Evolutionary conservation across 2,113 vertebrate species (phyloP), one percentile per base, ranked within the genome.

Genomic region (Loxodonta africana): DNA sequence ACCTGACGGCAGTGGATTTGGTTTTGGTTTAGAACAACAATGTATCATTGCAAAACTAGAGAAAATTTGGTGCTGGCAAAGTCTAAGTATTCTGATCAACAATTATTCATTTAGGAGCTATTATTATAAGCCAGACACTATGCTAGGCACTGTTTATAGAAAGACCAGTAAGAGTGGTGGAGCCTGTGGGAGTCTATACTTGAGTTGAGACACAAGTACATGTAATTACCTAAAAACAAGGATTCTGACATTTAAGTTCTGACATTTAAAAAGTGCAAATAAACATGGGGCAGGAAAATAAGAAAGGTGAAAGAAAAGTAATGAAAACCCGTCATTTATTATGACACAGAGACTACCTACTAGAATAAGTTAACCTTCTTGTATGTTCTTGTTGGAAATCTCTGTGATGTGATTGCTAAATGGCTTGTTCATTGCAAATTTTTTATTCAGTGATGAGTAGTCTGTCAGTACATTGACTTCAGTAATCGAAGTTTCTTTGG

Each of bases 11-110:
- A 53, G 51, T 53, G 51, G 51, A 53, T 53, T 53, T 53, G 51
- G 51, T 53, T 53, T 53, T 53, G 51, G 51, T 53, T 53, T 53
- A 12, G 12, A 53, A 53, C 12, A 53, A 20, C 17, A 41, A 20
- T 73, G 90, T 83, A 91, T 84, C 88, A 93, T 33, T 96, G 90
- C 85, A 96, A 89, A 94, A 9, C 33, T 33, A 80, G 21, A 37
- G 20, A 28, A 91, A 12, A 89, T 7, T 20, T 83, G 62, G 3
- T 90, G n/a, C 80, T 63, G 60, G 26, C 33, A 20, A 95, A 62
- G 33, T 69, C 46, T 30, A 80, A 88, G 28, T 93, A 62, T 84
- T 83, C 18, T 53, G n/a, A 81, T 37, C 4, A 77, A 10, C 0
- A 37, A 44, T 62, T 28, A 88, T n/a, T 78, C 92, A 21, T 65